A percentile compares a stretch with the other conserved stretches of the same genome.
Evolutionary conservation across 2,888 invertebrate genomes (phyloP).

Genomic region (Brachycybe producta): DNA sequence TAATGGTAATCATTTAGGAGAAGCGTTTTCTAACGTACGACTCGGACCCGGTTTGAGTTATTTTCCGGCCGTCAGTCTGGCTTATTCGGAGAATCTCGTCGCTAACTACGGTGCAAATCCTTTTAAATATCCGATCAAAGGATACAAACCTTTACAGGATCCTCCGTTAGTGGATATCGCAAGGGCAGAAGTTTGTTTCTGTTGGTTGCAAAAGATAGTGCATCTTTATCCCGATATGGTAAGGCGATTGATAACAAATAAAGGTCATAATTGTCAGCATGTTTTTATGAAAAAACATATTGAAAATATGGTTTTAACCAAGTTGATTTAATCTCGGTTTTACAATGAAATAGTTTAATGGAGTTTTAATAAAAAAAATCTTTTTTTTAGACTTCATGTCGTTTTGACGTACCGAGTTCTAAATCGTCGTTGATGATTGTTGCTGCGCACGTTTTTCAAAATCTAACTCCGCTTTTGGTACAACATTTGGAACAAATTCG

Average conservation of each 20-base stretch:
- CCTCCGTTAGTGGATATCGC: constrained; percentile 25
- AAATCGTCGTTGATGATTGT: constrained; percentile 29
- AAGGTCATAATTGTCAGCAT: too few relatives aligned
- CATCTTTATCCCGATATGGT: constrained; percentile 25
- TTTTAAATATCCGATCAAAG: constrained; percentile 50
- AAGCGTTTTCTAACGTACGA: constrained; percentile 56
- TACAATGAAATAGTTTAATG: too few relatives aligned
- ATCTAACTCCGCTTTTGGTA: constrained; percentile 23
- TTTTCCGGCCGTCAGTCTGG: constrained; percentile 66
- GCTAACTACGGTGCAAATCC: constrained; percentile 65
- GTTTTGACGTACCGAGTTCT: constrained; percentile 20
- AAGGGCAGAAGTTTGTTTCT: constrained; percentile 37
- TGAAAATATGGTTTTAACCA: too few relatives aligned
- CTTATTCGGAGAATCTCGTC: constrained; percentile 58
- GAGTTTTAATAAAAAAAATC: too few relatives aligned
- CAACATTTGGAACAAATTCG: constrained; percentile 13
- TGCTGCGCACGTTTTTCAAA: constrained; percentile 30
- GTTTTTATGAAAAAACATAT: too few relatives aligned
- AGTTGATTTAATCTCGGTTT: too few relatives aligned
- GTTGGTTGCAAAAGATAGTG: constrained; percentile 39
- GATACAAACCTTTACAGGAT: constrained; percentile 52
- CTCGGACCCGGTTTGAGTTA: constrained; percentile 60
- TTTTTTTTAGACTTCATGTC: too few relatives aligned
- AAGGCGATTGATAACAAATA: too few relatives aligned
- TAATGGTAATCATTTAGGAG: constrained; percentile 60